phyloP scores from a whole-genome alignment of 2,888 invertebrate species.

The Nyleta sp. region DNA sequence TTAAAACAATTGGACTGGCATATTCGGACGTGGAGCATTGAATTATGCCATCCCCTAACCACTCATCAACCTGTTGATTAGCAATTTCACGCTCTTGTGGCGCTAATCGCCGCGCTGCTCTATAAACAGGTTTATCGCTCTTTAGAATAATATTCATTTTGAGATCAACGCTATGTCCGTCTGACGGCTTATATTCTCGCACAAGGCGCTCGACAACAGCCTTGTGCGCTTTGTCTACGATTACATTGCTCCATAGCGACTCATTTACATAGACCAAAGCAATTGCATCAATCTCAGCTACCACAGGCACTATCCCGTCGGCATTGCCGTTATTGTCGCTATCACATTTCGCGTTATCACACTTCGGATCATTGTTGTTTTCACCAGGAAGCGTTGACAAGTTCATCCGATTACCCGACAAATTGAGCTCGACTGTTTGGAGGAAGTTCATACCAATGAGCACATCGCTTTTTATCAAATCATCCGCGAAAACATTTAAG shows the following conservation, averaged over 20 bases:
- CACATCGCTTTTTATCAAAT: not conserved
- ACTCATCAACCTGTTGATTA: not conserved
- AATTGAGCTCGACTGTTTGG: not conserved
- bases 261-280: not conserved
- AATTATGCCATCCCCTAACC: not conserved
- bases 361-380: too few relatives aligned
- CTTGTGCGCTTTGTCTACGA: not conserved
- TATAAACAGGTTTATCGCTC: not conserved
- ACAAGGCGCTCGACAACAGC: not conserved
- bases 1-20: not conserved
- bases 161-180: not conserved
- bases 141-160: not conserved
- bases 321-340: not conserved
- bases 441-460: slow-evolving; percentile 2
- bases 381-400: not conserved
- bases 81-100: not conserved
- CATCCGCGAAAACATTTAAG: slow-evolving; percentile 7
- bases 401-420: not conserved
- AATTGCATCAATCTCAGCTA: not conserved
- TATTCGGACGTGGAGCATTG: not conserved
- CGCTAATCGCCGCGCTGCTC: not conserved
- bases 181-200: not conserved
- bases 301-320: not conserved
- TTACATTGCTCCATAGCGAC: not conserved
- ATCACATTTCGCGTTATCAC: not conserved